Percentiles rank a stretch among this genome's conserved stretches.
Evolutionary conservation across 1,140 invertebrate genomes (phyloP).

Genomic region (Penaeus chinensis): DNA sequence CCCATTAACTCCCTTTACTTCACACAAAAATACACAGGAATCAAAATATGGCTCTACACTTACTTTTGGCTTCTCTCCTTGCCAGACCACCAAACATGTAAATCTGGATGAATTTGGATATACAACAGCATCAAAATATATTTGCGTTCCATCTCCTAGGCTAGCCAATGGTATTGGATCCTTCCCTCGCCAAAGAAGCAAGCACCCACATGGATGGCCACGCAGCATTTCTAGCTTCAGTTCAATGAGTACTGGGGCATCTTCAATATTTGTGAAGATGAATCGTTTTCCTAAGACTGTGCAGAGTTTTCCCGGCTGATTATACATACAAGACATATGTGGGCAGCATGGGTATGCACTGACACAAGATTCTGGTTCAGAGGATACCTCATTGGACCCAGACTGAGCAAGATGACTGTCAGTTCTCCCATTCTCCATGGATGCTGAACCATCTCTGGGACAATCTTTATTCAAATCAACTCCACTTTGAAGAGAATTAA

Average conservation of each 20-base stretch:
- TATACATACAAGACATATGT: slow-evolving; percentile 25
- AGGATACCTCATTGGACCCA: too few species aligned
- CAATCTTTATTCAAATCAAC: too few species aligned
- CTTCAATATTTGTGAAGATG: slow-evolving; percentile 28
- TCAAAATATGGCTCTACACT: slow-evolving; percentile 34
- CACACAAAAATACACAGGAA: slow-evolving; percentile 23
- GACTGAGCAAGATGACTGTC: too few species aligned
- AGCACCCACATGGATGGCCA: neutral
- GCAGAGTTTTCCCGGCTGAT: slow-evolving; percentile 28
- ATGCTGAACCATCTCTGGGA: too few species aligned
- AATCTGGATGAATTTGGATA: slow-evolving; percentile 5
- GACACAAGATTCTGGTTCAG: too few species aligned
- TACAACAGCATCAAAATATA: slow-evolving; percentile 47
- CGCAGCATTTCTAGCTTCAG: neutral
- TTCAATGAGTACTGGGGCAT: slow-evolving; percentile 17
- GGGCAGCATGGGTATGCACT: neutral
- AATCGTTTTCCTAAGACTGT: slow-evolving; percentile 16
- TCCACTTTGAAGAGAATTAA: too few species aligned
- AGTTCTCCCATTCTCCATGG: too few species aligned
- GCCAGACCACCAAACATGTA: slow-evolving; percentile 33
- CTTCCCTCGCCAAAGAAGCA: neutral
- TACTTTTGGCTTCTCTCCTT: slow-evolving; percentile 28
- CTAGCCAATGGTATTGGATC: neutral
- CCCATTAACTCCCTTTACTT: neutral
- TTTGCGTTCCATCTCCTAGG: slow-evolving; percentile 30